phyloP scores from a whole-genome alignment of 2,113 vertebrate species.

The Gorsachius goisagi region DNA sequence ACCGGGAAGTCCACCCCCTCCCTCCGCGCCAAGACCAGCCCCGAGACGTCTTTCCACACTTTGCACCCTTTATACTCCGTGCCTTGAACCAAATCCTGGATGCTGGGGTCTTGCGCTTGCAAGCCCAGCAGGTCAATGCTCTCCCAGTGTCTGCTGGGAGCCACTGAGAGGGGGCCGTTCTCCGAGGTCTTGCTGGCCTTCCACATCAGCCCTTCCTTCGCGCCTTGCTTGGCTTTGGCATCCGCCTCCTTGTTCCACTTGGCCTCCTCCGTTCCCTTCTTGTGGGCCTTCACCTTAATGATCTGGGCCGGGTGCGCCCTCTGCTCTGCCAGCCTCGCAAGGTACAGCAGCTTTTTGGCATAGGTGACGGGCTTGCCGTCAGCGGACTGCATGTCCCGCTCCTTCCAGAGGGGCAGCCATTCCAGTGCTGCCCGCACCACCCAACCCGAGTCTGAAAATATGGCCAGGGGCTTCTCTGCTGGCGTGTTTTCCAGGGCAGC shows the following conservation, averaged over 20 bases:
- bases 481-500: constrained; percentile 11
- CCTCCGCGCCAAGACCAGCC: constrained; percentile 4
- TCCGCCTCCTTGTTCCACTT: constrained; percentile 61
- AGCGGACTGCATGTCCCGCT: constrained; percentile 32
- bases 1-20: constrained; percentile 13
- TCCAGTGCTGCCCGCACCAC: background rate
- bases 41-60: constrained; percentile 22
- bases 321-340: background rate
- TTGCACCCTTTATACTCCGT: constrained; percentile 52
- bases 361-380: constrained; percentile 44
- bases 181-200: constrained; percentile 9
- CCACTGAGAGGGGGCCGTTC: rapidly evolving
- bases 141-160: background rate
- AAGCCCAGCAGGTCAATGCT: constrained; percentile 11
- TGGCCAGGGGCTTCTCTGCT: background rate
- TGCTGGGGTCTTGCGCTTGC: constrained; percentile 40
- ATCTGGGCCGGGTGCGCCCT: background rate
- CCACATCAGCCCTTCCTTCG: constrained; percentile 54
- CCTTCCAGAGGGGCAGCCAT: constrained; percentile 43
- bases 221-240: constrained; percentile 34
- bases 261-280: constrained; percentile 50
- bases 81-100: background rate
- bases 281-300: constrained; percentile 52
- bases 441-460: constrained; percentile 37
- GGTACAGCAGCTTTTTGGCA: constrained; percentile 52